A percentile compares a stretch with the other conserved stretches of the same genome.
Conservation (phyloP, 2,113 vertebrate genomes). For the Paradisaea rubra region DNA sequence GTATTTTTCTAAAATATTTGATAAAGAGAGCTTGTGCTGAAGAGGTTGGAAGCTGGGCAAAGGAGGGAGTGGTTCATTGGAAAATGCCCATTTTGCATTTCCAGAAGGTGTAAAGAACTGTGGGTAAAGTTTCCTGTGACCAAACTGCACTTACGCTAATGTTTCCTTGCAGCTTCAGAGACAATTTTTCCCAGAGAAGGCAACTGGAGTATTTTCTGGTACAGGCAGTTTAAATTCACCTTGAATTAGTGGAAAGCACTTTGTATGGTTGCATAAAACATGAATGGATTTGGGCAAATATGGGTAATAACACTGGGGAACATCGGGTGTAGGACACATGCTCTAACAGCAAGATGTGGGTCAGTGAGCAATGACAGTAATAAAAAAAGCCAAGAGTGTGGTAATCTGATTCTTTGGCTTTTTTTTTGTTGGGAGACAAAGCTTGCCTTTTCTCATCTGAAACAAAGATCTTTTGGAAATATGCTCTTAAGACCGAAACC, state of each 20-base stretch:
- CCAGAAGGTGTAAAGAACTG: neutral
- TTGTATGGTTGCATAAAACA: neutral
- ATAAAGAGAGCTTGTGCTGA: neutral
- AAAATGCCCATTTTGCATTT: neutral
- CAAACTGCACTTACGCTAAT: neutral
- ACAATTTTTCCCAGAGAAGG: neutral
- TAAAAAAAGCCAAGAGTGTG: neutral
- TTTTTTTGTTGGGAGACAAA: neutral
- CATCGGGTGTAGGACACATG: neutral
- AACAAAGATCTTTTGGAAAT: neutral
- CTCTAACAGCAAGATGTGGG: neutral
- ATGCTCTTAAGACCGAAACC: neutral
- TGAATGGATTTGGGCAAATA: neutral
- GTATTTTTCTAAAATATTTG: neutral
- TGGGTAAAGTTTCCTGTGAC: neutral
- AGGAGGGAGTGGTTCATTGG: neutral
- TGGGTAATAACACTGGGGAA: neutral
- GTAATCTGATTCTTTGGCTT: neutral
- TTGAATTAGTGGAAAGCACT: neutral
- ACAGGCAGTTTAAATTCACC: neutral
- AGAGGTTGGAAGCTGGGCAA: neutral
- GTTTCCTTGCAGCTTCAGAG: neutral
- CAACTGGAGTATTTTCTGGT: neutral
- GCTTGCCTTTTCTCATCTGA: neutral
- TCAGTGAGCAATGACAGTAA: neutral